These are phyloP conservation scores for Drosophila sulfurigaster DNA, from an alignment of 1,140 invertebrate genomes.

Conservation along the genomic window DNA sequence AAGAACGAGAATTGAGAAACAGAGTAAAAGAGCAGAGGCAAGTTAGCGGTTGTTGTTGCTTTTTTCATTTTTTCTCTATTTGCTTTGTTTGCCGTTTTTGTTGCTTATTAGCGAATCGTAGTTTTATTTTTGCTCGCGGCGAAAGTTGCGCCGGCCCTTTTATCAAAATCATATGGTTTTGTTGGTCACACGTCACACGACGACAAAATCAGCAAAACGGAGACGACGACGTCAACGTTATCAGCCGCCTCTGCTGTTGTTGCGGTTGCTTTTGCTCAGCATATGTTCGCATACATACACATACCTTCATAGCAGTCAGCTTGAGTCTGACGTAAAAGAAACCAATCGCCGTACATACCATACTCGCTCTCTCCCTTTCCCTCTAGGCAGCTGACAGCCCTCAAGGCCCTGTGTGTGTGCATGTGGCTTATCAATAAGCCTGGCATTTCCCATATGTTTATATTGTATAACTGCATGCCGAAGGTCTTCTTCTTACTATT, in stretches of 20 bases:
- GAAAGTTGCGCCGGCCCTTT: conserved; percentile 40
- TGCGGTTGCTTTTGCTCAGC: conserved; percentile 51
- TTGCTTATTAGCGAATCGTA: conserved; percentile 42
- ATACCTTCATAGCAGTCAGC: background rate
- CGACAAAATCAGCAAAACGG: background rate
- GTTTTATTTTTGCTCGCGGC: conserved; percentile 34
- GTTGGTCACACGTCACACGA: conserved; percentile 44
- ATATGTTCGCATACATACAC: conserved; percentile 34
- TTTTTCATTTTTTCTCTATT: conserved; percentile 21
- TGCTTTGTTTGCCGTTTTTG: conserved; percentile 15
- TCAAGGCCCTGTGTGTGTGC: conserved; percentile 29
- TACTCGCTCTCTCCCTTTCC: conserved; percentile 4
- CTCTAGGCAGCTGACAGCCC: conserved; percentile 38
- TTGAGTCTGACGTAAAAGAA: conserved; percentile 43
- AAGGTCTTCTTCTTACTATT: conserved; percentile 6
- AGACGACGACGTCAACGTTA: conserved; percentile 21
- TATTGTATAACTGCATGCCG: conserved; percentile 48
- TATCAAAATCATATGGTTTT: conserved; percentile 76
- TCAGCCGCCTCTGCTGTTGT: conserved; percentile 16
- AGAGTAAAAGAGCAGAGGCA: conserved; percentile 36
- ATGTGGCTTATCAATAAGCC: conserved; percentile 50
- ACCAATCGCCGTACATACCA: conserved; percentile 10
- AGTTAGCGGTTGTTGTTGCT: conserved; percentile 46
- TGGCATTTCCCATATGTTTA: conserved; percentile 48
- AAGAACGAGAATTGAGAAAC: conserved; percentile 19